phyloP scores from a whole-genome alignment of 2,888 invertebrate species.

The Plusia festucae region DNA sequence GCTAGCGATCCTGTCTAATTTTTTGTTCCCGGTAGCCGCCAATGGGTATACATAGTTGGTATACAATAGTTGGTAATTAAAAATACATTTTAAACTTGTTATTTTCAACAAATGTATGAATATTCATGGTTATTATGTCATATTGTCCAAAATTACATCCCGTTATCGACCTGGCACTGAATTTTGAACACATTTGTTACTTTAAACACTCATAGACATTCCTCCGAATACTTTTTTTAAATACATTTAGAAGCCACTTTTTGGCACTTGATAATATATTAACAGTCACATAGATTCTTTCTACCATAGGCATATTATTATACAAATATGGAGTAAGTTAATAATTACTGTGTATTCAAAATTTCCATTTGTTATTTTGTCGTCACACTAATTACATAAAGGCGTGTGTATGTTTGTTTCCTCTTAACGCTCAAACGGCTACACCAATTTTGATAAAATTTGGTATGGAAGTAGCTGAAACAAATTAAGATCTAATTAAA shows the following conservation, averaged over 20 bases:
- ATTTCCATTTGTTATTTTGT: conserved; percentile 12
- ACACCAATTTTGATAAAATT: no score
- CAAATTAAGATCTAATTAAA: no score
- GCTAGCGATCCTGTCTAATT: no score
- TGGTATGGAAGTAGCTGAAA: no score
- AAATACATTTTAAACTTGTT: conserved; percentile 37
- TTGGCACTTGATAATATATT: conserved; percentile 74
- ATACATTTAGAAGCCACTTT: conserved; percentile 73
- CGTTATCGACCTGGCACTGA: conserved; percentile 68
- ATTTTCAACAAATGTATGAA: conserved; percentile 52
- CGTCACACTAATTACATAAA: no score
- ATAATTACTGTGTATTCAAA: neutral
- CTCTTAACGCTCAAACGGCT: no score
- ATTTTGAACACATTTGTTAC: conserved; percentile 78
- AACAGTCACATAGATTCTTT: conserved; percentile 48
- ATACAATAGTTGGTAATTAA: conserved; percentile 21
- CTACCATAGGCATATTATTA: conserved; percentile 43
- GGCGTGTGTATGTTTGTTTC: no score
- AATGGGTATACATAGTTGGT: conserved; percentile 45
- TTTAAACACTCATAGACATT: conserved; percentile 35
- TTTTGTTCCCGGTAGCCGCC: no score
- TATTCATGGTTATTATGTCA: conserved; percentile 43
- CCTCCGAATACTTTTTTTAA: conserved; percentile 53
- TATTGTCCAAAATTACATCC: conserved; percentile 66
- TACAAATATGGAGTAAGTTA: conserved; percentile 8